These are phyloP conservation scores for Ataeniobius toweri DNA, from an alignment of 2,797 vertebrate genomes.

Conservation along the genomic window DNA sequence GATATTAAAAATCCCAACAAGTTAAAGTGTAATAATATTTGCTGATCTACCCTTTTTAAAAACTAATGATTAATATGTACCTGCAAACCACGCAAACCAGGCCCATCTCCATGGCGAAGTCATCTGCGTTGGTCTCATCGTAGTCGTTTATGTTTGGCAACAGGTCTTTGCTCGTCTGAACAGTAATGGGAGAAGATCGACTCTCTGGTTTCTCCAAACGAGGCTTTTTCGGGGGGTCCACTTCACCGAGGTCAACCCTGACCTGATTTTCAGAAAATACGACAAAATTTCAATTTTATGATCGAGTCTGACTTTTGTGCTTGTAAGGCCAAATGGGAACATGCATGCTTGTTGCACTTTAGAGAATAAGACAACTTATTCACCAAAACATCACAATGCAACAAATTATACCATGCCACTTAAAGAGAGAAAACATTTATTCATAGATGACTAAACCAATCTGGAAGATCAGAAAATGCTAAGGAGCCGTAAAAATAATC, in stretches of 20 bases:
- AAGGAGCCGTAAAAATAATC: background rate
- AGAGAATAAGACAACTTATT: background rate
- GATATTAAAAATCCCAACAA: conserved; percentile 1
- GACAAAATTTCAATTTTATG: background rate
- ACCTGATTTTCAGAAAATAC: conserved; percentile 72
- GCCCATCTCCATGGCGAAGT: conserved; percentile 99
- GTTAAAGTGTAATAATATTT: background rate
- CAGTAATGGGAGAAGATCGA: conserved; percentile 89
- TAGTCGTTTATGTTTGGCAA: conserved; percentile 90
- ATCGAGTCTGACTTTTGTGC: background rate
- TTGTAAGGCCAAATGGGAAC: background rate
- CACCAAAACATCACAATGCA: background rate
- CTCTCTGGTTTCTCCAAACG: conserved; percentile 91
- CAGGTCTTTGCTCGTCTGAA: conserved; percentile 91
- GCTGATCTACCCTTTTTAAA: background rate
- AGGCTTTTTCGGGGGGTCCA: conserved; percentile 90
- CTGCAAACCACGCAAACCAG: conserved; percentile 96
- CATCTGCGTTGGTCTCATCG: conserved; percentile 96
- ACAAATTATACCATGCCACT: background rate
- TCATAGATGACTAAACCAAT: background rate
- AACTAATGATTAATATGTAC: conserved; percentile 65
- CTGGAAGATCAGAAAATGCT: background rate
- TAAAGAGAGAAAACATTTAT: background rate
- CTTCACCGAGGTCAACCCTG: conserved; percentile 85
- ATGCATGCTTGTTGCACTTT: background rate